Conservation (phyloP, 2,113 vertebrate genomes). For the Regulus satrapa region DNA sequence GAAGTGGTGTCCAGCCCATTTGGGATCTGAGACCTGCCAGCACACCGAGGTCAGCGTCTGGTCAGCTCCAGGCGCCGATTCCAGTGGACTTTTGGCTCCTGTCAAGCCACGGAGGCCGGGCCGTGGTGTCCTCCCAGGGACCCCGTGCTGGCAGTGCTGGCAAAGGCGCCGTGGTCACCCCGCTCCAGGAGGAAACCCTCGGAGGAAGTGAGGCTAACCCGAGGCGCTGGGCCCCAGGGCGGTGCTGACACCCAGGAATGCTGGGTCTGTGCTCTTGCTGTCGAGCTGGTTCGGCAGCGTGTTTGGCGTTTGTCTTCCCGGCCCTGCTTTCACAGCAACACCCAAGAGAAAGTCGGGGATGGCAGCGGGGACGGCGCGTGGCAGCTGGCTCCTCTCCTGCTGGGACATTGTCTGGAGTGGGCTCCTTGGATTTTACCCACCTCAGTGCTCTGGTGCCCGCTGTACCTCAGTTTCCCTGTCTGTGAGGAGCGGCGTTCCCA, state of each 20-base stretch:
- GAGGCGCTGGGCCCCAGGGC: not conserved
- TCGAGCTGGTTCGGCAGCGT: slow-evolving; percentile 39
- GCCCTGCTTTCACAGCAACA: not conserved
- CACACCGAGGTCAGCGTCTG: not conserved
- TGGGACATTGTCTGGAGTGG: not conserved
- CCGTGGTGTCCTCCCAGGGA: not conserved
- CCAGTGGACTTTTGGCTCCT: not conserved
- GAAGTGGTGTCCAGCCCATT: no score
- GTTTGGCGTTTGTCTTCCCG: not conserved
- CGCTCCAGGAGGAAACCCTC: not conserved
- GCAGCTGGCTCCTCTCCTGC: not conserved
- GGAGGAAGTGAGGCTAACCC: not conserved
- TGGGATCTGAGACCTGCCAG: not conserved
- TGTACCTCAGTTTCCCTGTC: not conserved
- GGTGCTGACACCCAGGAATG: slow-evolving; percentile 25
- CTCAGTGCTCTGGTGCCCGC: not conserved
- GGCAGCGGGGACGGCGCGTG: not conserved
- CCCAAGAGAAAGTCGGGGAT: not conserved
- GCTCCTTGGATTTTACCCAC: not conserved
- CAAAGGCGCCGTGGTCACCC: rapidly evolving
- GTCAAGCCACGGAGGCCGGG: not conserved
- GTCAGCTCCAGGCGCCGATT: not conserved
- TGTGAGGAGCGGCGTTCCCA: rapidly evolving
- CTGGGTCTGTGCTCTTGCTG: not conserved
- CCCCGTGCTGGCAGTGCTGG: not conserved